A percentile compares a stretch with the other conserved stretches of the same genome.
These are phyloP conservation scores for Drosophila kikkawai DNA, from an alignment of 1,140 invertebrate genomes.

Conservation along the genomic window DNA sequence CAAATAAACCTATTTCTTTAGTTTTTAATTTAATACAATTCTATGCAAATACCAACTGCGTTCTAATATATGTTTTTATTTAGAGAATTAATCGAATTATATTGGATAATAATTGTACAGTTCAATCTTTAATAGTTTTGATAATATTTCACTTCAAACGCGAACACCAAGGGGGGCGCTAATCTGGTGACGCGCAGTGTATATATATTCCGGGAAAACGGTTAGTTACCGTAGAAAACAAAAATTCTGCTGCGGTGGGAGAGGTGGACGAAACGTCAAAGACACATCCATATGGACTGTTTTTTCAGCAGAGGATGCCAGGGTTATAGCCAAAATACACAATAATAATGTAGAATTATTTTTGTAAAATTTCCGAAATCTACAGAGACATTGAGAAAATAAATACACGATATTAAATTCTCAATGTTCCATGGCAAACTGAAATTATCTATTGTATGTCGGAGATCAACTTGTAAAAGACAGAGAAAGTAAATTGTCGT, in stretches of 20 bases:
- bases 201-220: background rate
- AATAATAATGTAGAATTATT: background rate
- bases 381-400: conserved; percentile 5
- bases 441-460: background rate
- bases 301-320: background rate
- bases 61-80: too few species aligned
- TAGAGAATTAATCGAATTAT: too few species aligned
- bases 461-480: background rate
- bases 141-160: too few species aligned
- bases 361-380: background rate
- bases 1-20: too few species aligned
- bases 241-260: conserved; percentile 1
- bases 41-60: too few species aligned
- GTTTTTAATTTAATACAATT: too few species aligned
- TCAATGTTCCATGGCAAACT: conserved; percentile 4
- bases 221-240: background rate
- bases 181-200: too few species aligned
- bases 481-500: background rate
- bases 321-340: background rate
- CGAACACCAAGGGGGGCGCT: too few species aligned
- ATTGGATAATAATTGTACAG: too few species aligned
- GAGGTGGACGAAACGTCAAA: background rate
- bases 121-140: too few species aligned
- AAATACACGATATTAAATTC: conserved; percentile 2
- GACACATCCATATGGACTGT: background rate